Percentiles rank a stretch among this genome's conserved stretches.
These are phyloP conservation scores for Rattus rattus DNA, from an alignment of 2,113 vertebrate genomes.

Conservation along the genomic window DNA sequence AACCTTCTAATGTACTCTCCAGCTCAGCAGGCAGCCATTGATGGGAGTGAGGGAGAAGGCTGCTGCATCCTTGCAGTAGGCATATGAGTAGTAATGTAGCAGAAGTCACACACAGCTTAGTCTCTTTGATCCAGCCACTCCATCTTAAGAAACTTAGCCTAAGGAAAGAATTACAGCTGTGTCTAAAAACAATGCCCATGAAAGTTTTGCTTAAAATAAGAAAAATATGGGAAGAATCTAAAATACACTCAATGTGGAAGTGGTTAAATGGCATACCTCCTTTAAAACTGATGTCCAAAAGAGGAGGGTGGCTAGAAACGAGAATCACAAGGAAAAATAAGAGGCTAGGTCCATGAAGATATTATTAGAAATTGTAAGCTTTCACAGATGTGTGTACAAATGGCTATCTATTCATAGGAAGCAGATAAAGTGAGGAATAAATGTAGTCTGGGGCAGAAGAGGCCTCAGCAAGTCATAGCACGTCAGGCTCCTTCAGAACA, in stretches of 20 bases:
- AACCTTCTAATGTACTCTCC: background rate
- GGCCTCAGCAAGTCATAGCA: background rate
- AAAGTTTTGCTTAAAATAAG: constrained; percentile 58
- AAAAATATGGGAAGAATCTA: constrained; percentile 51
- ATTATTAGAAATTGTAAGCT: background rate
- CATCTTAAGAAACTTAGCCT: constrained; percentile 35
- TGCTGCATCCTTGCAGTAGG: background rate
- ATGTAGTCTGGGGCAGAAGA: background rate
- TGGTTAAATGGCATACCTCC: constrained; percentile 30
- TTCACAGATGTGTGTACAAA: background rate
- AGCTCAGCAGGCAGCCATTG: background rate
- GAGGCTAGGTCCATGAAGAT: background rate
- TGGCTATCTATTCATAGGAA: background rate
- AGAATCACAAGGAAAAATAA: constrained; percentile 29
- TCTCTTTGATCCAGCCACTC: constrained; percentile 45
- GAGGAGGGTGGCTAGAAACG: background rate
- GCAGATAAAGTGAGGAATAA: background rate
- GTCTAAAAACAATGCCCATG: constrained; percentile 33
- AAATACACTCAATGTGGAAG: constrained; percentile 56
- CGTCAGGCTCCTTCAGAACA: background rate
- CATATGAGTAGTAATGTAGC: background rate
- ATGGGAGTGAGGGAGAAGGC: background rate
- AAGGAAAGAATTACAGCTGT: constrained; percentile 48
- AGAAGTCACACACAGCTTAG: background rate
- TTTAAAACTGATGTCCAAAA: constrained; percentile 55